Percentiles rank a stretch among this genome's conserved stretches.
Evolutionary conservation across 2,113 vertebrate species (phyloP).

Genomic region (Mobula hypostoma): DNA sequence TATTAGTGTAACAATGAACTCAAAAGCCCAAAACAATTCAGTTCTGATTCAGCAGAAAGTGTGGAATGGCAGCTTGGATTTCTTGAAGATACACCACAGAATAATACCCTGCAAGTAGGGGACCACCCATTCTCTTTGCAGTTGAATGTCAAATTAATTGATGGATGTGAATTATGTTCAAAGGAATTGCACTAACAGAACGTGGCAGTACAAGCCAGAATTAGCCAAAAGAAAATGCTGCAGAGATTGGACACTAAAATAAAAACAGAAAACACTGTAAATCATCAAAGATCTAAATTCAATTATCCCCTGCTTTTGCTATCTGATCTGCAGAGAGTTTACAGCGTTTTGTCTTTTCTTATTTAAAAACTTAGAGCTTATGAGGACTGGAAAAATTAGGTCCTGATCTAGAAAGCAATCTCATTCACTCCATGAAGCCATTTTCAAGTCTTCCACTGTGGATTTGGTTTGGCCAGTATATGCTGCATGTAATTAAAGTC

Average conservation of each 20-base stretch:
- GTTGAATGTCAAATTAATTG: neutral
- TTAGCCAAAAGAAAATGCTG: neutral
- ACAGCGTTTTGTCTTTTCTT: no score
- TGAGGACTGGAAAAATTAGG: neutral
- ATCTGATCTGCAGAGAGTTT: no score
- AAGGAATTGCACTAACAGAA: neutral
- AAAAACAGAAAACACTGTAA: no score
- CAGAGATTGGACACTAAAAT: no score
- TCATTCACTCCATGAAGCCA: no score
- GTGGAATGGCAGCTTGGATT: neutral
- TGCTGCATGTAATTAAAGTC: no score
- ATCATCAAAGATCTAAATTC: no score
- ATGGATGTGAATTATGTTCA: neutral
- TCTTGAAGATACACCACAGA: neutral
- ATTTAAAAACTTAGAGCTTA: neutral
- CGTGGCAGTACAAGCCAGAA: neutral
- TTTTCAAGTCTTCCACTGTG: no score
- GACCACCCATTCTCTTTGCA: neutral
- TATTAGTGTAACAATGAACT: neutral
- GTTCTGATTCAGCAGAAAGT: neutral
- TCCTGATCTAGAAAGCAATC: no score
- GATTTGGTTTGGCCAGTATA: no score
- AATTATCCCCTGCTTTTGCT: no score
- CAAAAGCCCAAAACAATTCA: neutral
- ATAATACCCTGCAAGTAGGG: neutral